Evolutionary conservation across 2,888 invertebrate species (phyloP).

Genomic region (Tenodera sinensis): DNA sequence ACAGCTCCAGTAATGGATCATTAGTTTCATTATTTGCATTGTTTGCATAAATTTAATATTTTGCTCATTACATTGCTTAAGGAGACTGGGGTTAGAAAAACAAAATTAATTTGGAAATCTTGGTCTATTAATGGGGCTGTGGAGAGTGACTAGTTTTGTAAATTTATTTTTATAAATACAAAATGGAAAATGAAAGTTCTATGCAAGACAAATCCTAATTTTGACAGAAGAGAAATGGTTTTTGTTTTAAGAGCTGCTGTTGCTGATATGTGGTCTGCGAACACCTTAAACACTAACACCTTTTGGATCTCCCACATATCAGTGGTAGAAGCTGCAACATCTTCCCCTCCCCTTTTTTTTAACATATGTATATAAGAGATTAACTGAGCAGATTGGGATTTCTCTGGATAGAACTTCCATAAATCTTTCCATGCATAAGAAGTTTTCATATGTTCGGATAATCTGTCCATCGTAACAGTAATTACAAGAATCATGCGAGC

Average conservation of each 20-base stretch:
- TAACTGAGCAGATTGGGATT: neutral
- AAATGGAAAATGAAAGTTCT: neutral
- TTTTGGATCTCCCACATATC: slow-evolving; percentile 27
- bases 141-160: slow-evolving; percentile 33
- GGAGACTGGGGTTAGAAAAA: neutral
- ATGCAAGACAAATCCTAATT: neutral
- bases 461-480: neutral
- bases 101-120: neutral
- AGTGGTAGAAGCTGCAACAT: neutral
- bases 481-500: neutral
- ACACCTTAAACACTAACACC: neutral
- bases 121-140: slow-evolving; percentile 23
- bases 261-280: slow-evolving; percentile 1
- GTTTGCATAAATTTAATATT: neutral
- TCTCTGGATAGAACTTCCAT: neutral
- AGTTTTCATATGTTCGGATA: slow-evolving; percentile 7
- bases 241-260: neutral
- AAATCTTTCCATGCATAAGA: neutral
- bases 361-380: neutral
- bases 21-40: neutral
- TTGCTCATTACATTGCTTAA: neutral
- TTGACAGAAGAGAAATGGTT: neutral
- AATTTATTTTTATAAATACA: slow-evolving; percentile 32
- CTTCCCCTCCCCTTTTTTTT: neutral
- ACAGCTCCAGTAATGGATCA: slow-evolving; percentile 16